Percentiles rank a stretch among this genome's conserved stretches.
Evolutionary conservation across 2,888 invertebrate genomes (phyloP).

Genomic region (Plusia festucae): DNA sequence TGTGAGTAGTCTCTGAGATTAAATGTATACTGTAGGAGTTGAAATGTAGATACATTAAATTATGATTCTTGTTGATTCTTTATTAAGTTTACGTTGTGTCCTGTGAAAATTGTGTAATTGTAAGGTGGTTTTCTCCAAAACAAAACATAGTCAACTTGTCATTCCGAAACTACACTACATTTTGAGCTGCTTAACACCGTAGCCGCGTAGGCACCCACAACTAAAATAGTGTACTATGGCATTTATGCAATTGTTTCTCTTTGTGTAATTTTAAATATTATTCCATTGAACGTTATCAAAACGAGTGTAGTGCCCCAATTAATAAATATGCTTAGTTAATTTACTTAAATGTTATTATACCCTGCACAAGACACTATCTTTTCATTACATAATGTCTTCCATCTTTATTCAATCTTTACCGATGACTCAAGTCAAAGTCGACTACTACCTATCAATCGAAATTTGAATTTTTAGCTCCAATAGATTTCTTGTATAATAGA

Average conservation of each 20-base stretch:
- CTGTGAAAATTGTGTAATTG: constrained; percentile 67
- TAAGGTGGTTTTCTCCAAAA: constrained; percentile 65
- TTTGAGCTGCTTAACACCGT: constrained; percentile 58
- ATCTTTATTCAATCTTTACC: constrained; percentile 66
- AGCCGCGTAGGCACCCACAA: constrained; percentile 53
- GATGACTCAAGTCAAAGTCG: constrained; percentile 60
- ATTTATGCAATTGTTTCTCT: constrained; percentile 63
- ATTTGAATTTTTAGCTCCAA: constrained; percentile 63
- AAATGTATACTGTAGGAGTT: constrained; percentile 82
- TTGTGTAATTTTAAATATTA: constrained; percentile 52
- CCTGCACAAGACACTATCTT: constrained; percentile 60
- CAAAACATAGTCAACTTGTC: constrained; percentile 68
- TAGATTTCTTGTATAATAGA: constrained; percentile 63
- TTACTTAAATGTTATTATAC: constrained; percentile 51
- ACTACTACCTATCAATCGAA: constrained; percentile 57
- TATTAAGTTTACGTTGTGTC: constrained; percentile 72
- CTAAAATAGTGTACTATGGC: constrained; percentile 57
- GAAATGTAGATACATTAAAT: constrained; percentile 70
- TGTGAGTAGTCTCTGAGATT: constrained; percentile 81
- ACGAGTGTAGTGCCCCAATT: constrained; percentile 32
- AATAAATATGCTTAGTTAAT: constrained; percentile 41
- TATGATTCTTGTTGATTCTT: constrained; percentile 74
- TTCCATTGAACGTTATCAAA: constrained; percentile 58
- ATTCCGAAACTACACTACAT: constrained; percentile 70
- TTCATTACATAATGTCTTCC: constrained; percentile 78